Evolutionary conservation across 2,888 invertebrate species (phyloP), one percentile per base, ranked within the genome.

Genomic region (Morpho achilles): DNA sequence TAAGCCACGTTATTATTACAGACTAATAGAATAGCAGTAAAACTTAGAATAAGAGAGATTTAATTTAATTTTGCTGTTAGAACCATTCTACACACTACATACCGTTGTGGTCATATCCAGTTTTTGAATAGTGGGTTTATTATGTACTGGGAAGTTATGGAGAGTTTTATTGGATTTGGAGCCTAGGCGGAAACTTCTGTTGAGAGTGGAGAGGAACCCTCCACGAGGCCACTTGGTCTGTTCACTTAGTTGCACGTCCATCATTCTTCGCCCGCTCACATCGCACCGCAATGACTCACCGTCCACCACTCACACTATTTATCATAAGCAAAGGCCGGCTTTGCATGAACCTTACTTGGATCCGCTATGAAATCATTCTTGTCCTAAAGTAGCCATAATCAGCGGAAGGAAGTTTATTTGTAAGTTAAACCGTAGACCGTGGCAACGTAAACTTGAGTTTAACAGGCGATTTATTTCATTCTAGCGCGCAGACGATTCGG

Each of bases 171-270:
- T 81, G 10, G 84, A 74, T 70, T 80, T 87, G 61, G 79, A 80
- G 32, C 80, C 71, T 61, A 89, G 72, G 56, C 91, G 84, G 76
- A 90, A 88, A 75, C 91, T 91, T 72, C 88, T 82, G 70, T 91
- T 90, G 16, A 90, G 76, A 60, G 82, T 77, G 61, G 85, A 88
- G 71, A 91, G 79, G 77, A 91, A 87, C 61, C 90, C 87, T 67
- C 87, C 87, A 63, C 86, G 82, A 73, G 84, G 82, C 87, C 86
- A 85, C 79, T 87, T 88, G 76, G 70, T 78, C 63, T 85, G 76
- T 71, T 85, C 85, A 72, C 74, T 79, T 66, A 78, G 69, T 76
- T 82, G 82, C 76, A 84, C 82, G 77, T 87, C 86, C 87, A 86
- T 88, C 77, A 79, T 85, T 67, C 67, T 68, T 77, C 77, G 80